Base-by-base conservation (phyloP, 2,888 invertebrate genomes). In the Himalopsyche anomala region DNA sequence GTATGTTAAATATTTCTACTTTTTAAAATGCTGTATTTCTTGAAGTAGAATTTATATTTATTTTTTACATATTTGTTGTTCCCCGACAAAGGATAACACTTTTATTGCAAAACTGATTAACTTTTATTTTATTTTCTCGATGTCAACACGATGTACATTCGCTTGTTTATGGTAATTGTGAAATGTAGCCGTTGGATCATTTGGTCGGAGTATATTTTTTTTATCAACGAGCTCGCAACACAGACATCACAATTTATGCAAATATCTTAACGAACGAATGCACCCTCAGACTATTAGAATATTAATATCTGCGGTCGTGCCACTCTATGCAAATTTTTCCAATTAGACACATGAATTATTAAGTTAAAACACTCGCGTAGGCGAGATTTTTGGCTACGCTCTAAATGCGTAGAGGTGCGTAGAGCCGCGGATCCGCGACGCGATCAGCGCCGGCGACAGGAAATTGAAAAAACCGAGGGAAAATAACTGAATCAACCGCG, bases 271-370 rank as follows among this genome's bases (percentile, higher is more conserved):
- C 81, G 51, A 80, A 80, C 81, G 69, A 81, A 81, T 84, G 81
- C 69, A 82, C 79, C 85, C 83, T 45, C 79, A 81, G 81, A 80
- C 83, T 69, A 84, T 86, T 84, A 62, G 85, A 87, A 87, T 87
- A 87, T 87, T 88, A 88, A 88, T 88, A 88, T 81, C 69, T 81
- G 85, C 84, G 84, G 79, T 86, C 79, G 80, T 83, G 19, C 42
- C 54, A 80, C 56, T 69, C 81, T 84, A 88, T 88, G 88, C 85
- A 87, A 88, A 88, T 88, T 87, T 88, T 88, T 88, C 88, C 88
- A 88, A 88, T 88, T 88, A 88, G 88, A 87, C 88, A 87, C 87
- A 55, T 88, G 87, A 88, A 87, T 87, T 88, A 88, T 88, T 85
- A 86, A 88, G 87, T 86, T 88, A 85, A 82, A 88, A 86, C 87